These are phyloP conservation scores for Pseudobourletiella spinata DNA, from an alignment of 1,140 invertebrate genomes.

Conservation along the genomic window DNA sequence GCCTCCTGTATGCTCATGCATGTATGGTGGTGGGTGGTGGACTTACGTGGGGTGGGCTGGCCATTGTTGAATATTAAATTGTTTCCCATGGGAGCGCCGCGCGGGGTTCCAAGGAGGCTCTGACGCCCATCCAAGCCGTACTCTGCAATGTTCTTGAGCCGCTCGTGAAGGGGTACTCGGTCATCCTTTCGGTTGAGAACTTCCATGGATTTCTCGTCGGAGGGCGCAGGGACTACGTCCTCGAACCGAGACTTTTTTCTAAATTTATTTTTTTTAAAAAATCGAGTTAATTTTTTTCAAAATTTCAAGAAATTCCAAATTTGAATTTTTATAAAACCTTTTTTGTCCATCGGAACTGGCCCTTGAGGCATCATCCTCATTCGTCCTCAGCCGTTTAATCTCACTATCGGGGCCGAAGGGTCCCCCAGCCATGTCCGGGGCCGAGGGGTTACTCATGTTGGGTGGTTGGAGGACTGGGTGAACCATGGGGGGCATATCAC, in stretches of 20 bases:
- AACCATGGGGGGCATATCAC: conserved; percentile 21
- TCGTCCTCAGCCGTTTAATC: neutral
- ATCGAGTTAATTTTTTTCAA: neutral
- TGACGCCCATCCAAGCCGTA: neutral
- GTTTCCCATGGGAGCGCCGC: neutral
- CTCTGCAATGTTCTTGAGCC: neutral
- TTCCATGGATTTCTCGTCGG: neutral
- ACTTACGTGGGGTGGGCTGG: neutral
- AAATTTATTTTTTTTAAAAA: neutral
- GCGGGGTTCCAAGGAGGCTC: neutral
- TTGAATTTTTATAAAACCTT: neutral
- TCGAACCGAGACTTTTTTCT: neutral
- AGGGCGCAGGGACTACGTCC: too few relatives aligned
- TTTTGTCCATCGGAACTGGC: neutral
- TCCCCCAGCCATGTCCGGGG: neutral
- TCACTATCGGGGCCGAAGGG: neutral
- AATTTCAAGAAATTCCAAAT: neutral
- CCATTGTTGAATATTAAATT: neutral
- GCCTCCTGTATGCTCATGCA: neutral
- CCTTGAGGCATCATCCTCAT: neutral
- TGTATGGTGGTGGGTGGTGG: neutral
- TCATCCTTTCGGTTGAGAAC: neutral
- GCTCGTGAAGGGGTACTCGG: neutral
- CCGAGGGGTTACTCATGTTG: neutral
- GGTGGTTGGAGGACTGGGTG: neutral